Evolutionary conservation across 92 coral and sea anemone species (phyloP).

Genomic region (Pocillopora meandrina): DNA sequence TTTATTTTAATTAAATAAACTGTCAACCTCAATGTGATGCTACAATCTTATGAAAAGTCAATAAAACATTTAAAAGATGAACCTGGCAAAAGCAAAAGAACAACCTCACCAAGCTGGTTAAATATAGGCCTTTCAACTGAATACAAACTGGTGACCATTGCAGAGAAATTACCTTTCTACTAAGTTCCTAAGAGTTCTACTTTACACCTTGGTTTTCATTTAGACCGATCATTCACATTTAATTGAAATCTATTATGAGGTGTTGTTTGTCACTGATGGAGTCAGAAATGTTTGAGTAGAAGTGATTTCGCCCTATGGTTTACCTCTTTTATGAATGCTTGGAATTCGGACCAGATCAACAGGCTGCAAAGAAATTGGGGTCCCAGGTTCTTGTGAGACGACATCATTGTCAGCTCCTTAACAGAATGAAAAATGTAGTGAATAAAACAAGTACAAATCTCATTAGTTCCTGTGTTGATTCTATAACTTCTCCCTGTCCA

Average conservation of each 20-base stretch:
- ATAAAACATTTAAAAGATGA: too few species aligned
- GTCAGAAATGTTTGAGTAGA: neutral
- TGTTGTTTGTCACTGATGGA: too few species aligned
- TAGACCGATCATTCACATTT: neutral
- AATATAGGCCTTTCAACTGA: too few species aligned
- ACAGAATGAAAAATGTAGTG: neutral
- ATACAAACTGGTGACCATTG: neutral
- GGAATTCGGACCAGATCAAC: conserved; percentile 14
- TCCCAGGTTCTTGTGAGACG: conserved; percentile 52
- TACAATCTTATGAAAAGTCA: too few species aligned
- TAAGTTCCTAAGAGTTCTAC: too few species aligned
- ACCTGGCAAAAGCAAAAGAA: too few species aligned
- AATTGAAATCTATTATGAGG: too few species aligned
- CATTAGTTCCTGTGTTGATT: too few species aligned
- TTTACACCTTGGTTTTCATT: too few species aligned
- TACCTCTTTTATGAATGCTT: conserved; percentile 10
- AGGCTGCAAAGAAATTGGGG: conserved; percentile 14
- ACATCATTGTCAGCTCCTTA: conserved; percentile 67
- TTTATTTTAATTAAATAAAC: neutral
- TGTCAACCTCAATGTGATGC: neutral
- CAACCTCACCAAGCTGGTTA: too few species aligned
- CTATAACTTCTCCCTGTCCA: too few species aligned
- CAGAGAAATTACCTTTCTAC: too few species aligned
- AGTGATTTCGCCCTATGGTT: neutral
- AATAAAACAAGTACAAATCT: neutral